These are phyloP conservation scores for Chrysolina americana DNA, from an alignment of 2,888 invertebrate species.

Conservation along the genomic window DNA sequence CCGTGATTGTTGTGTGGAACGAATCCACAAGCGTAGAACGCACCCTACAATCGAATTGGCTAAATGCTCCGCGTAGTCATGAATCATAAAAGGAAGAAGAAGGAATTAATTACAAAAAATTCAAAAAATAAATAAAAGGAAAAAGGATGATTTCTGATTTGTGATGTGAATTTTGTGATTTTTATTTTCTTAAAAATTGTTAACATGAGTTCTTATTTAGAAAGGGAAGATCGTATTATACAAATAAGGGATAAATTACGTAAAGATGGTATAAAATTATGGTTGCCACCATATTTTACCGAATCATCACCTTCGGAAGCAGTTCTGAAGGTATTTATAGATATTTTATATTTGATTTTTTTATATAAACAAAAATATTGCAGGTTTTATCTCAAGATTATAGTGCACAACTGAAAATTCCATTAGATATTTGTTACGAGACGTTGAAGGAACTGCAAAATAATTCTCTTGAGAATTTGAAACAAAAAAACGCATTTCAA, in stretches of 20 bases:
- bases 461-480: slow-evolving; percentile 81
- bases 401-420: slow-evolving; percentile 72
- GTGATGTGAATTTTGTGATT: too few relatives aligned
- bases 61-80: too few relatives aligned
- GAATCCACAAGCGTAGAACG: too few relatives aligned
- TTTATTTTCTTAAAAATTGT: not conserved
- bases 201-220: slow-evolving; percentile 44
- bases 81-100: too few relatives aligned
- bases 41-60: too few relatives aligned
- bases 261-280: slow-evolving; percentile 79
- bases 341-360: slow-evolving; percentile 33
- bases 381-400: slow-evolving; percentile 78
- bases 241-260: slow-evolving; percentile 80
- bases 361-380: slow-evolving; percentile 46
- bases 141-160: not conserved
- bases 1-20: too few relatives aligned
- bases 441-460: slow-evolving; percentile 77
- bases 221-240: slow-evolving; percentile 76
- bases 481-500: slow-evolving; percentile 78
- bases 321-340: slow-evolving; percentile 70
- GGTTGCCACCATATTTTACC: slow-evolving; percentile 80
- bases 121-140: too few relatives aligned
- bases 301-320: slow-evolving; percentile 70
- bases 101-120: too few relatives aligned
- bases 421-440: slow-evolving; percentile 71